phyloP scores from a whole-genome alignment of 2,113 vertebrate genomes.

The Aythya baeri region DNA sequence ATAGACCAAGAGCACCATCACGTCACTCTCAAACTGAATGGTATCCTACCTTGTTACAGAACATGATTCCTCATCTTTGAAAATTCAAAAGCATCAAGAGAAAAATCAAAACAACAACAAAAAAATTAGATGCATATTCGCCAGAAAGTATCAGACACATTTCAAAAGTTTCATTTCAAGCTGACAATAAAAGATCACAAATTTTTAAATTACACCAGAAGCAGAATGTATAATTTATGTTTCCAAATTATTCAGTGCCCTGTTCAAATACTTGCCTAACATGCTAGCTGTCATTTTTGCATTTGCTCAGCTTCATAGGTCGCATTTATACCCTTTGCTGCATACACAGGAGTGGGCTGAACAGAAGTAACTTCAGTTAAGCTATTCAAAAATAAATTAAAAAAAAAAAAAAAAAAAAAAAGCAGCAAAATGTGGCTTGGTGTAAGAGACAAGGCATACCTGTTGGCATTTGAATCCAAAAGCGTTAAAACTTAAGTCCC shows the following conservation, averaged over 20 bases:
- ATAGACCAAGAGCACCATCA: not conserved
- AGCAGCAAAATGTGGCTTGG: not conserved
- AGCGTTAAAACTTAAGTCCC: not conserved
- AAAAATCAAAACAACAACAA: not conserved
- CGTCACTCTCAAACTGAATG: not conserved
- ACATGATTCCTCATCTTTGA: not conserved
- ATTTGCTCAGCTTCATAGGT: not conserved
- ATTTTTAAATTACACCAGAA: slow-evolving; percentile 30
- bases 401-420: not conserved
- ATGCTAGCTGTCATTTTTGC: not conserved
- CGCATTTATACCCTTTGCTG: not conserved
- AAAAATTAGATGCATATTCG: not conserved
- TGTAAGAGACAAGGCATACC: not conserved
- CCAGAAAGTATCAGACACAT: not conserved
- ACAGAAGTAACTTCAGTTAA: not conserved
- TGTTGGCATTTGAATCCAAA: not conserved
- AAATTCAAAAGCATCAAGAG: not conserved
- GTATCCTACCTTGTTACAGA: not conserved
- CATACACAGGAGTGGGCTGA: not conserved
- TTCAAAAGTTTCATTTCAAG: slow-evolving; percentile 1
- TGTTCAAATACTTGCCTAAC: slow-evolving; percentile 1
- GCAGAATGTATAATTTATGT: not conserved
- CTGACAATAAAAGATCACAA: not conserved
- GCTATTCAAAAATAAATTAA: not conserved
- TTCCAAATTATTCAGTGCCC: not conserved